These are phyloP conservation scores for Metopia argyrocephala DNA, from an alignment of 2,888 invertebrate genomes.

Conservation along the genomic window DNA sequence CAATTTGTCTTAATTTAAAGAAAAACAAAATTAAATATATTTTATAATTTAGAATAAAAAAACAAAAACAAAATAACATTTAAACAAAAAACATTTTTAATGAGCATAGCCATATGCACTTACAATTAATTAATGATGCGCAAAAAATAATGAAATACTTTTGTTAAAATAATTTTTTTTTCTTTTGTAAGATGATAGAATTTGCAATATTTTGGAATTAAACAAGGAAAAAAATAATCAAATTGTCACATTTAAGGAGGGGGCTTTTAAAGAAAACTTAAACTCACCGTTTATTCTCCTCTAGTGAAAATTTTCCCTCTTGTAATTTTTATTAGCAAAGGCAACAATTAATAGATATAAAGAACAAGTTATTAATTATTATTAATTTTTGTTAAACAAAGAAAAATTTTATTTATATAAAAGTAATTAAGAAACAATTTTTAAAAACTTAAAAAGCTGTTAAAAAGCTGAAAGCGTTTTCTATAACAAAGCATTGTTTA, in stretches of 20 bases:
- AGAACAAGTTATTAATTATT: background rate
- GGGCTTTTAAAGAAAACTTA: background rate
- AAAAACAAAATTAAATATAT: conserved; percentile 17
- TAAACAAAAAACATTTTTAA: background rate
- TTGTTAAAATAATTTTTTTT: too few relatives aligned
- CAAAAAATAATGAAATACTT: background rate
- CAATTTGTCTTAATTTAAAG: conserved; percentile 88
- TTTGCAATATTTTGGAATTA: too few relatives aligned
- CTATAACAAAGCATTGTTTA: too few relatives aligned
- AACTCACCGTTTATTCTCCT: conserved; percentile 56
- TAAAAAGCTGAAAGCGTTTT: background rate
- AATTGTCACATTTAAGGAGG: too few relatives aligned
- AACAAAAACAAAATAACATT: background rate
- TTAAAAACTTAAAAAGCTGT: too few relatives aligned
- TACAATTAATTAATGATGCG: background rate
- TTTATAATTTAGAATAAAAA: background rate
- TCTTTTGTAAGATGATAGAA: too few relatives aligned
- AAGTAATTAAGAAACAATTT: background rate
- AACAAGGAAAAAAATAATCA: too few relatives aligned
- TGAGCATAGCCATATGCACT: background rate
- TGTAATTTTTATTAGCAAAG: conserved; percentile 41
- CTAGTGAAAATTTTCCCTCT: conserved; percentile 53
- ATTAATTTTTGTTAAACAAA: background rate
- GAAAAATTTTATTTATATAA: background rate
- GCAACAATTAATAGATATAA: conserved; percentile 28